These are phyloP conservation scores for Gallinago stenura DNA, from an alignment of 2,797 vertebrate genomes.

Conservation along the genomic window DNA sequence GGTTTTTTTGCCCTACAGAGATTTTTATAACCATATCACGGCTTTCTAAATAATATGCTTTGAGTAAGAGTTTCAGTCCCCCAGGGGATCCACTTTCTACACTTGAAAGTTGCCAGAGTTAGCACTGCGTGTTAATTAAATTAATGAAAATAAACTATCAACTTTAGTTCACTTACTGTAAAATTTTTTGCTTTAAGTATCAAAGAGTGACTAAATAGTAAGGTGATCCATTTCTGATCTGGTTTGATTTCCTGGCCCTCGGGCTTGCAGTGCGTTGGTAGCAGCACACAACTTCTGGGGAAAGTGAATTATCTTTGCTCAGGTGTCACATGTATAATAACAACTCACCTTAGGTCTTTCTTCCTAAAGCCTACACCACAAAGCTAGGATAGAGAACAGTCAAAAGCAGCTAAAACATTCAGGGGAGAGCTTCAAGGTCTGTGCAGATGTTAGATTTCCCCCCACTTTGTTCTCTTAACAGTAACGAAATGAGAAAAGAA, in stretches of 20 bases:
- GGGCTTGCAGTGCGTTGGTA: constrained; percentile 5
- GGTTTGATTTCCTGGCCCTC: constrained; percentile 30
- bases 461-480: constrained; percentile 29
- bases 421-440: constrained; percentile 1
- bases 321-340: background rate
- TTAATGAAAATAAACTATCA: constrained; percentile 6
- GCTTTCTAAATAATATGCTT: background rate
- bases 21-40: background rate
- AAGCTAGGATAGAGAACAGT: background rate
- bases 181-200: background rate
- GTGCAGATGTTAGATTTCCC: background rate
- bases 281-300: background rate
- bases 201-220: constrained; percentile 23
- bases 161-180: background rate
- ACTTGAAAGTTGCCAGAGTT: background rate
- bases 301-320: background rate
- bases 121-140: background rate
- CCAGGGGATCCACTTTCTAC: background rate
- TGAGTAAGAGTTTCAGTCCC: background rate
- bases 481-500: constrained; percentile 3
- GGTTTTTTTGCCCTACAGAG: background rate
- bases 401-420: constrained; percentile 5
- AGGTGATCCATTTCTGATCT: constrained; percentile 17
- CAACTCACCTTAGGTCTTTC: background rate
- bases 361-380: background rate